Evolutionary conservation across 2,113 vertebrate species (phyloP), one percentile per base, ranked within the genome.

Genomic region (Salvelinus alpinus): DNA sequence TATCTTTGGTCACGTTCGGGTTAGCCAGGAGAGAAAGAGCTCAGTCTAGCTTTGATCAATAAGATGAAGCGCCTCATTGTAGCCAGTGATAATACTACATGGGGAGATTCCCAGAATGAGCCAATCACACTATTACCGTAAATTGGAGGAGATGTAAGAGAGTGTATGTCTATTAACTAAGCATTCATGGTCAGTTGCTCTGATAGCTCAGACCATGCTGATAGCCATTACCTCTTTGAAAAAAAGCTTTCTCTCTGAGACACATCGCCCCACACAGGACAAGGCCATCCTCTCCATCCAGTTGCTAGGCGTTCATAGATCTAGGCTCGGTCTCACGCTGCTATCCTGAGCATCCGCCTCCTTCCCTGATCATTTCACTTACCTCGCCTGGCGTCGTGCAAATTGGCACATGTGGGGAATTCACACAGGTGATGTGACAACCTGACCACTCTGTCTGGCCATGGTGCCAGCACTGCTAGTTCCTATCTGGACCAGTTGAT

Each of bases 1-100:
- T 79, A 77, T 74, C 73, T 75, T 75, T 71, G 74, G 75, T 80
- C 81, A 83, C 81, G 78, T 80, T 60, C 77, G 65, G 64, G 71
- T 80, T 83, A 81, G 12, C 73, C 80, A 76, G 82, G 72, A 78
- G 75, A 78, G 74, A 71, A 76, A 77, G 78, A 80, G 73, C 34
- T 80, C 47, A 72, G 78, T 44, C 68, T 70, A 48, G 44, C n/a
- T 48, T 44, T 70, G 44, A 51, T 70, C 38, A 47, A 48, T 70
- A 70, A 70, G n/a, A 48, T 27, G 20, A 73, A 64, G 59, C 13
- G 20, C 59, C 60, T 24, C 59, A 73, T 64, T 73, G 44, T 47
- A 18, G 34, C 34, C 24, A 22, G 51, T 34, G 27, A 60, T 29
- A 22, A 72, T 29, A 29, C 14, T 20, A 18, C 31, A 27, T 59